A percentile compares a stretch with the other conserved stretches of the same genome.
These are phyloP conservation scores for Penelope pileata DNA, from an alignment of 2,113 vertebrate genomes.

Conservation along the genomic window DNA sequence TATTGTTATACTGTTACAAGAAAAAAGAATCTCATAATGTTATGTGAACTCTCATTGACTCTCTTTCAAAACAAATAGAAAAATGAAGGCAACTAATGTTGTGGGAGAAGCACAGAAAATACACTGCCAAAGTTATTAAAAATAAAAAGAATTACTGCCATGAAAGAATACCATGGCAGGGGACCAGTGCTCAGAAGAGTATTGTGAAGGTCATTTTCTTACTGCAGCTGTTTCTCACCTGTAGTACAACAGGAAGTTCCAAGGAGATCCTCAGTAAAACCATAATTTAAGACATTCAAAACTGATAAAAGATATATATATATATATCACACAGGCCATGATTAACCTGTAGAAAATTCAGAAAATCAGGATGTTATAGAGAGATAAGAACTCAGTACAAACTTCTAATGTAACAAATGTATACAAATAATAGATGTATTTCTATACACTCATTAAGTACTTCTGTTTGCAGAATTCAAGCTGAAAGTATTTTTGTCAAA, in stretches of 20 bases:
- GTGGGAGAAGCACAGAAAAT: not conserved
- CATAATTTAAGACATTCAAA: no score
- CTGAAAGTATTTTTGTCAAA: not conserved
- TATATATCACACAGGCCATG: no score
- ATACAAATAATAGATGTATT: not conserved
- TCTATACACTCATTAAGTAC: not conserved
- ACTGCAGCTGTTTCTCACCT: no score
- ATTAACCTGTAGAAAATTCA: no score
- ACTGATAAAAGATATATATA: no score
- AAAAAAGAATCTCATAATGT: not conserved
- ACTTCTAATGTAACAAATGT: not conserved
- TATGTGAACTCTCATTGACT: not conserved
- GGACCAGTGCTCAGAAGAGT: no score
- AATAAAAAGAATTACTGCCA: no score
- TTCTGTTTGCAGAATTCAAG: not conserved
- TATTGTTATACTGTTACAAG: not conserved
- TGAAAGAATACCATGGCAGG: no score
- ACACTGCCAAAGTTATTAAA: not conserved
- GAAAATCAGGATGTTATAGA: not conserved
- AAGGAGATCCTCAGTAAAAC: no score
- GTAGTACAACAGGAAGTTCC: no score
- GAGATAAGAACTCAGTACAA: fast-evolving
- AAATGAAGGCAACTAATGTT: not conserved
- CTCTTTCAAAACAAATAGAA: not conserved
- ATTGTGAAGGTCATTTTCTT: no score